Conservation (phyloP, 2,113 vertebrate species). For the Suricata suricatta region DNA sequence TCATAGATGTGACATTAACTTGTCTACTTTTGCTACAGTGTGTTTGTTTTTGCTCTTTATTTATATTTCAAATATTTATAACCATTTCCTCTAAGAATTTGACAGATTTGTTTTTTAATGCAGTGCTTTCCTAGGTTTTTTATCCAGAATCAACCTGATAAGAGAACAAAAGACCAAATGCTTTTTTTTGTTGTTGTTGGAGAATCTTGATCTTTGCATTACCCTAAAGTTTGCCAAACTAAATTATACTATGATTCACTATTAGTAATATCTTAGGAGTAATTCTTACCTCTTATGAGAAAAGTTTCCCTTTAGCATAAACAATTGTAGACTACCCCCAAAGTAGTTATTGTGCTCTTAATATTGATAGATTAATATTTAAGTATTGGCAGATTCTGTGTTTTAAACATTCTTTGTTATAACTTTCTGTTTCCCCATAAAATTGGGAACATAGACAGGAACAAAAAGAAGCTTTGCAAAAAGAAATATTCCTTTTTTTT, state of each 20-base stretch:
- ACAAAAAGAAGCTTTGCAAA: neutral
- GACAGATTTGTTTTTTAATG: slow-evolving; percentile 27
- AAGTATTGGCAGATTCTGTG: neutral
- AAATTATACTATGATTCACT: neutral
- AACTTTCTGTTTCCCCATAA: neutral
- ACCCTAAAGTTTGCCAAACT: neutral
- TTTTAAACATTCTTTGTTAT: neutral
- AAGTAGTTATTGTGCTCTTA: neutral
- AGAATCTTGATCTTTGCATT: neutral
- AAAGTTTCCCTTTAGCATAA: neutral
- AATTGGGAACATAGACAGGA: neutral
- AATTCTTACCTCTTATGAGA: neutral
- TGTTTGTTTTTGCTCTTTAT: slow-evolving; percentile 46
- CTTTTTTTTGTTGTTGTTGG: neutral
- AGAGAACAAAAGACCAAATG: neutral
- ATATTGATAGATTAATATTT: neutral
- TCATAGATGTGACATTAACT: slow-evolving; percentile 21
- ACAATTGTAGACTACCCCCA: neutral
- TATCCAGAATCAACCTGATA: neutral
- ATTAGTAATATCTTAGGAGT: neutral
- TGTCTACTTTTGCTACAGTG: slow-evolving; percentile 15
- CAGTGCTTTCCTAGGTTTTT: neutral
- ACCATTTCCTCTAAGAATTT: slow-evolving; percentile 35
- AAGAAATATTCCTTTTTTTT: neutral
- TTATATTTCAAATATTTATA: slow-evolving; percentile 64